Evolutionary conservation across 1,140 invertebrate species (phyloP).

Genomic region (Callitettix versicolor): DNA sequence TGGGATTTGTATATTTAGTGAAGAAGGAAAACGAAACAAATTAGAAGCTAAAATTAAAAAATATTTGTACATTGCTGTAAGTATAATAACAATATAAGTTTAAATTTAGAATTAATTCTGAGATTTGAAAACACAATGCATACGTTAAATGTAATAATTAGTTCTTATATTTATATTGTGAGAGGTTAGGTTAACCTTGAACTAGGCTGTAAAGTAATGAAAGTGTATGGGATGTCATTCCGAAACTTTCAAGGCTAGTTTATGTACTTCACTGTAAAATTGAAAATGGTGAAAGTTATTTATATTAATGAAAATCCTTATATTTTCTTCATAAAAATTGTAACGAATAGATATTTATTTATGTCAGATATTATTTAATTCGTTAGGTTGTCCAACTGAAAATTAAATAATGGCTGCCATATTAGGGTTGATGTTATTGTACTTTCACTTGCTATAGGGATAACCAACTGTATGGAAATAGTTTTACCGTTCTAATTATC

Average conservation of each 20-base stretch:
- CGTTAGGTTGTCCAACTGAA: too few relatives aligned
- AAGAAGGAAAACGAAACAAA: constrained; percentile 39
- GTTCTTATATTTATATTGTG: not conserved
- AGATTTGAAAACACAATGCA: not conserved
- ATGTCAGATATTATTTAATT: too few relatives aligned
- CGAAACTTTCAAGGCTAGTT: constrained; percentile 26
- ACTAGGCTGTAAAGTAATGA: not conserved
- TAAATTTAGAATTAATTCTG: not conserved
- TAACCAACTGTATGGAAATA: too few relatives aligned
- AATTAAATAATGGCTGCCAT: too few relatives aligned
- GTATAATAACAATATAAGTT: constrained; percentile 19
- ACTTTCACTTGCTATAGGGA: too few relatives aligned
- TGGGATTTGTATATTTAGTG: constrained; percentile 39
- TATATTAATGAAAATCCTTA: too few relatives aligned
- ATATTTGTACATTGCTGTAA: constrained; percentile 43
- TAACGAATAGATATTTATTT: too few relatives aligned
- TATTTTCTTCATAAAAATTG: too few relatives aligned
- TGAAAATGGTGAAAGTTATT: too few relatives aligned
- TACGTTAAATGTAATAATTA: not conserved
- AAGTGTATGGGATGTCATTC: not conserved
- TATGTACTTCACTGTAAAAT: constrained; percentile 31
- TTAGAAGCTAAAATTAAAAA: constrained; percentile 43
- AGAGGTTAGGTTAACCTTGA: constrained; percentile 9
- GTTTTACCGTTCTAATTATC: too few relatives aligned
- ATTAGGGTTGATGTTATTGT: too few relatives aligned